Base-by-base conservation (phyloP, 1,140 invertebrate species). In the Polypedilum pembai region DNA sequence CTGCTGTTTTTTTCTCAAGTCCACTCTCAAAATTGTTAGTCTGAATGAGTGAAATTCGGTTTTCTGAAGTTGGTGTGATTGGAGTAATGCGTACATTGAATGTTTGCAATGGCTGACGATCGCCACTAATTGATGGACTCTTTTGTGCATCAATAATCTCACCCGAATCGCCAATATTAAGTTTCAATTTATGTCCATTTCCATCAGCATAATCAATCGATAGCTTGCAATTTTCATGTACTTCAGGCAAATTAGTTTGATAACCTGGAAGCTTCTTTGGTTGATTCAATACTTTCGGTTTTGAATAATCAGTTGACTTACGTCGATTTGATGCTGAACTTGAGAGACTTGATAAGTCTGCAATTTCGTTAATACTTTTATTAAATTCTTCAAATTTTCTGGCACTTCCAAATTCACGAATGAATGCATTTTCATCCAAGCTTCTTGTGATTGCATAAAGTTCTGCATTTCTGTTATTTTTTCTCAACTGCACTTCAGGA, bases 391-490 rank as follows among this genome's bases (percentile, higher is more conserved):
- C 82, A 74, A 83, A 79, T 21, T 81, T 80, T 8, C 75, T 76
- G 0, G 78, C 79, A 24, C 77, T 77, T 4, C 85, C 86, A 76
- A 88, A 89, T 79, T 89, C 86, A 76, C 87, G 86, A 1, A 87
- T 80, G 76, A 90, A 90, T 4, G 87, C 88, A 75, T 88, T 88
- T 78, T 88, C 89, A 79, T 92, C 91, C 24, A 92, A 78, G 1
- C 91, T 92, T 2, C 91, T 83, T 1, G 91, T 89, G 65, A 91
- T 87, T 20, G 77, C 74, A 65, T 76, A 75, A 74, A 73, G 76
- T 33, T 75, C 74, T 7, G 65, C 74, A 20, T 73, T 41, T 21
- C 20, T 75, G 21, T 21, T 56, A 8, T 17, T 18, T 40, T 18
- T 74, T 73, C 74, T 73, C 17, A 69, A 69, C 15, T 33, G 20